phyloP scores from a whole-genome alignment of 2,113 vertebrate genomes.

The Pithys albifrons region DNA sequence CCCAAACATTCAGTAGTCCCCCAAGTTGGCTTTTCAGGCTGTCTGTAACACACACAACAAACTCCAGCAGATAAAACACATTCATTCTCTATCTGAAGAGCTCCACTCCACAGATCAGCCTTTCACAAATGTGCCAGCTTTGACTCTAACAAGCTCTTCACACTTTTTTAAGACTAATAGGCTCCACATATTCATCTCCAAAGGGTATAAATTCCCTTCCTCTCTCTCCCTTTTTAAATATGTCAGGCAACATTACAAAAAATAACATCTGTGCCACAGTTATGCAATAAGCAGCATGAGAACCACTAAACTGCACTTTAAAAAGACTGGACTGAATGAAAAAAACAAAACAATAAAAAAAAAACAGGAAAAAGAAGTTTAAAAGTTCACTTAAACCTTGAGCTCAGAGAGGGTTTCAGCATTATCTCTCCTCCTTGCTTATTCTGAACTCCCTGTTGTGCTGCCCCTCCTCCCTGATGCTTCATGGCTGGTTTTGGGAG shows the following conservation, averaged over 20 bases:
- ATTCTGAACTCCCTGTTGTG: neutral
- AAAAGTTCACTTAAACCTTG: neutral
- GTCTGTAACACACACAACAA: neutral
- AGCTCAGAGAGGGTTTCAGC: neutral
- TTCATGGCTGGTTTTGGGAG: neutral
- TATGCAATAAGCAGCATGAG: constrained; percentile 24
- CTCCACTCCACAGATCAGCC: constrained; percentile 5
- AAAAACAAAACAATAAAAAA: neutral
- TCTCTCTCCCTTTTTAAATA: constrained; percentile 37
- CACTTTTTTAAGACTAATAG: constrained; percentile 59
- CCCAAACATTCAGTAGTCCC: neutral
- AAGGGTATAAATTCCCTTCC: constrained; percentile 35
- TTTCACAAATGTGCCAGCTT: constrained; percentile 27
- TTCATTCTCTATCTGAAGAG: neutral
- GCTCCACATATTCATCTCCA: constrained; percentile 48
- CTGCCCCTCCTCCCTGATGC: neutral
- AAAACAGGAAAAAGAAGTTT: neutral
- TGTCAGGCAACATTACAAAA: constrained; percentile 35
- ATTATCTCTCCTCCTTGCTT: neutral
- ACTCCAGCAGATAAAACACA: neutral
- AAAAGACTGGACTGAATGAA: neutral
- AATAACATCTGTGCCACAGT: constrained; percentile 49
- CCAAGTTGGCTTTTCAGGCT: neutral
- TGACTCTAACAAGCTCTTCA: constrained; percentile 52
- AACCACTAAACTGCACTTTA: neutral